These are phyloP conservation scores for Samia ricini DNA, from an alignment of 1,140 invertebrate species.

Conservation along the genomic window DNA sequence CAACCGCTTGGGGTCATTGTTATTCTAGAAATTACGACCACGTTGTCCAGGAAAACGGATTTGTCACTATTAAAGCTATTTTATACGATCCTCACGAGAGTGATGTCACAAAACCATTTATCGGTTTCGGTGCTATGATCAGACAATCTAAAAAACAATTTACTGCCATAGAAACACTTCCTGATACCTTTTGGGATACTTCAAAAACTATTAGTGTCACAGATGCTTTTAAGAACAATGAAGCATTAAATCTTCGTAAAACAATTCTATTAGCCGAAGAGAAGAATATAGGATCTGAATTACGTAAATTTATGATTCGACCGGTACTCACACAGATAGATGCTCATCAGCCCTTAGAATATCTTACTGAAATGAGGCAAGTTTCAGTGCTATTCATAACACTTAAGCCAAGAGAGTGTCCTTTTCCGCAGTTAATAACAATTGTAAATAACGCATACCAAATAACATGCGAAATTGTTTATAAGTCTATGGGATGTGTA, in stretches of 20 bases:
- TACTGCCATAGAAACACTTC: constrained; percentile 46
- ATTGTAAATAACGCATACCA: constrained; percentile 68
- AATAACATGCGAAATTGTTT: constrained; percentile 71
- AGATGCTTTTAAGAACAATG: constrained; percentile 44
- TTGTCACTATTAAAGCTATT: constrained; percentile 63
- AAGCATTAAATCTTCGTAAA: constrained; percentile 69
- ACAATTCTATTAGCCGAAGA: constrained; percentile 64
- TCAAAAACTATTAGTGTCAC: constrained; percentile 28
- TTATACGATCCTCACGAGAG: constrained; percentile 62
- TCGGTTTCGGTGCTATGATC: constrained; percentile 48
- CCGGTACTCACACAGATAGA: constrained; percentile 81
- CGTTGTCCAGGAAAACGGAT: constrained; percentile 45
- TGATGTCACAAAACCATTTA: constrained; percentile 63
- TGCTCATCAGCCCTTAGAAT: constrained; percentile 82
- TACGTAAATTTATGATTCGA: constrained; percentile 77
- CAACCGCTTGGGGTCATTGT: constrained; percentile 75
- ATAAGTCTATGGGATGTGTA: constrained; percentile 80
- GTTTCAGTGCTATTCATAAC: constrained; percentile 84
- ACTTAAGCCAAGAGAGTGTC: constrained; percentile 73
- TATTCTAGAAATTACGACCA: constrained; percentile 71
- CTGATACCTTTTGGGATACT: constrained; percentile 42
- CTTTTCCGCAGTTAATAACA: constrained; percentile 58
- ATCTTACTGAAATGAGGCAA: constrained; percentile 85
- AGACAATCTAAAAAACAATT: constrained; percentile 57
- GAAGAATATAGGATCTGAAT: constrained; percentile 68